Evolutionary conservation across 2,797 vertebrate species (phyloP).

Genomic region (Anomalospiza imberbis): DNA sequence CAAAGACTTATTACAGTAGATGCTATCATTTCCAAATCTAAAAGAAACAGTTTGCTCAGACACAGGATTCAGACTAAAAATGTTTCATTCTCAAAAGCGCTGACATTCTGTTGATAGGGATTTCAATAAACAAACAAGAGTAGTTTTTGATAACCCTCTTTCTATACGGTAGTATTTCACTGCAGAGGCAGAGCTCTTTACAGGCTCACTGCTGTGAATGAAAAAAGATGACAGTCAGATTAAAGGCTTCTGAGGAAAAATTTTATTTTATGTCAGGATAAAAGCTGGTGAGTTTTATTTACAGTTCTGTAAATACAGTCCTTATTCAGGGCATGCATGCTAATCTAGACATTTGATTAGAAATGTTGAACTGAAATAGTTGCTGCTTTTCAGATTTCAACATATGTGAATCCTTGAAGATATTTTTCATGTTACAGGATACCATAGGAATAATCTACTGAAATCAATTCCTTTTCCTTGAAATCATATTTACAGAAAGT

Average conservation of each 20-base stretch:
- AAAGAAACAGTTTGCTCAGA: slow-evolving; percentile 39
- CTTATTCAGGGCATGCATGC: neutral
- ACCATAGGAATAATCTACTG: neutral
- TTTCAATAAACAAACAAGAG: slow-evolving; percentile 55
- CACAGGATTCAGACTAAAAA: slow-evolving; percentile 27
- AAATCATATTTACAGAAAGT: neutral
- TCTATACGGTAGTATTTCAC: neutral
- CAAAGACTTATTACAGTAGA: slow-evolving; percentile 39
- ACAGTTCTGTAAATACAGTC: neutral
- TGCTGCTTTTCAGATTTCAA: neutral
- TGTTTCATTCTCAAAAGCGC: slow-evolving; percentile 34
- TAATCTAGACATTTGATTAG: neutral
- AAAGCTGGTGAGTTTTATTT: slow-evolving; percentile 30
- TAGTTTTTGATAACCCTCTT: slow-evolving; percentile 37
- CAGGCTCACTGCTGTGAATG: slow-evolving; percentile 16
- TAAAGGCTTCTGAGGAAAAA: slow-evolving; percentile 41
- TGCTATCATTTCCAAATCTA: slow-evolving; percentile 20
- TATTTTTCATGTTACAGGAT: neutral
- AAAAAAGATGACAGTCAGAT: slow-evolving; percentile 26
- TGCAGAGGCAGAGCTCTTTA: slow-evolving; percentile 37
- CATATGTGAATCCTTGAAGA: neutral
- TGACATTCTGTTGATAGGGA: slow-evolving; percentile 33
- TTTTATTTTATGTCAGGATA: slow-evolving; percentile 39
- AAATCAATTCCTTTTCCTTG: neutral
- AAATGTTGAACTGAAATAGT: neutral